Percentiles rank a stretch among this genome's conserved stretches.
These are phyloP conservation scores for Phyllotis vaccarum DNA, from an alignment of 2,797 vertebrate genomes.

Conservation along the genomic window DNA sequence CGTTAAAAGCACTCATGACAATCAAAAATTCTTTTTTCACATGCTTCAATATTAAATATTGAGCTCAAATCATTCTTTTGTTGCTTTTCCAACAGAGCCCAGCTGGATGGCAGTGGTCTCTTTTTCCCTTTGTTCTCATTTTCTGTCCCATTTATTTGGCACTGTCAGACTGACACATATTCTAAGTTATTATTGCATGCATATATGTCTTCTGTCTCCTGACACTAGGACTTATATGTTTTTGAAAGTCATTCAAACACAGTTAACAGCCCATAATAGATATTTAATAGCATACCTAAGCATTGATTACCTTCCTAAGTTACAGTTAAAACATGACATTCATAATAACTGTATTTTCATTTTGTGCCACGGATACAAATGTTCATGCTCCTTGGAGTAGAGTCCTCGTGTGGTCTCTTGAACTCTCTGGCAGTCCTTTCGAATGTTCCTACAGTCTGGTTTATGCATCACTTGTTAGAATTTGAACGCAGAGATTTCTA, in stretches of 20 bases:
- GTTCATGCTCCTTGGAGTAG: not conserved
- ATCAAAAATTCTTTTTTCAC: not conserved
- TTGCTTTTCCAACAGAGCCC: conserved; percentile 16
- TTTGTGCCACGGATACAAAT: not conserved
- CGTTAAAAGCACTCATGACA: not conserved
- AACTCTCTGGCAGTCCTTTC: conserved; percentile 17
- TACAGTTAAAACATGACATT: conserved; percentile 47
- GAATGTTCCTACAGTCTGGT: not conserved
- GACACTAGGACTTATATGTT: conserved; percentile 52
- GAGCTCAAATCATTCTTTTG: not conserved
- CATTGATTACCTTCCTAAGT: conserved; percentile 67
- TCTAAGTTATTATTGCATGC: conserved; percentile 57
- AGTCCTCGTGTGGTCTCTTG: not conserved
- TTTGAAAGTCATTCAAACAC: conserved; percentile 65
- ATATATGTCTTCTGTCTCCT: not conserved
- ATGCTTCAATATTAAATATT: not conserved
- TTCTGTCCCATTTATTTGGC: conserved; percentile 28
- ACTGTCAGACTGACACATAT: conserved; percentile 15
- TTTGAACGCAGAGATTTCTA: not conserved
- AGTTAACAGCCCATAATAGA: conserved; percentile 61
- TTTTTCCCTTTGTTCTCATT: not conserved
- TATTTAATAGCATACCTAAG: conserved; percentile 42
- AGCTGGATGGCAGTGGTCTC: not conserved
- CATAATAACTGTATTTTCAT: not conserved
- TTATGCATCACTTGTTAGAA: not conserved